These are phyloP conservation scores for Eugnorisma glareosa DNA, from an alignment of 2,888 invertebrate genomes.

Conservation along the genomic window DNA sequence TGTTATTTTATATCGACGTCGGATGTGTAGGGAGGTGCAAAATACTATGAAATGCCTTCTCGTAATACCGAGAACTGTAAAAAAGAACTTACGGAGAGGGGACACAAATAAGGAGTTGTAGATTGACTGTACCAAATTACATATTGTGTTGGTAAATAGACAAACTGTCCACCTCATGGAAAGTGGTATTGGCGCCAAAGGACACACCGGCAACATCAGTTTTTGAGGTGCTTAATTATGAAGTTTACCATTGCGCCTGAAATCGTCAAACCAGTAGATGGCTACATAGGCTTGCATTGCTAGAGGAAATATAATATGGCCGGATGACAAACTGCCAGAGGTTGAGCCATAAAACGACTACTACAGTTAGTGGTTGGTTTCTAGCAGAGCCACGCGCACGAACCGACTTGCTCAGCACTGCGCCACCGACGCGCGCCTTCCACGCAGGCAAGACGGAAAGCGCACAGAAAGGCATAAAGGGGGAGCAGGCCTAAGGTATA, in stretches of 20 bases:
- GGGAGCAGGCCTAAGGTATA: not conserved
- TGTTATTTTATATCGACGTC: constrained; percentile 28
- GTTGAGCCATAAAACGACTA: not conserved
- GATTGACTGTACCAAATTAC: not conserved
- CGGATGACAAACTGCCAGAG: not conserved
- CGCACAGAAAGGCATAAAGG: not conserved
- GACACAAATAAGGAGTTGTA: not conserved
- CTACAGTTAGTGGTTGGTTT: not conserved
- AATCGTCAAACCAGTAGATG: no score
- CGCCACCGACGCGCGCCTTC: not conserved
- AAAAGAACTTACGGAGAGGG: not conserved
- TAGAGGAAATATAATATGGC: not conserved
- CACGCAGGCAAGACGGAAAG: not conserved
- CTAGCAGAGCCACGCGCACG: not conserved
- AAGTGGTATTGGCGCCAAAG: not conserved
- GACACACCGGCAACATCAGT: not conserved
- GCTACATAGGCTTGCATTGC: not conserved
- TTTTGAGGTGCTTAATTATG: not conserved
- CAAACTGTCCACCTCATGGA: not conserved
- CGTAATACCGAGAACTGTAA: constrained; percentile 18
- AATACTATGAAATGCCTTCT: constrained; percentile 10
- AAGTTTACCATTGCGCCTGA: not conserved
- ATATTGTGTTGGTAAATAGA: not conserved
- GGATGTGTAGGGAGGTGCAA: not conserved
- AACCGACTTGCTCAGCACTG: not conserved